Evolutionary conservation across 2,113 vertebrate species (phyloP), one percentile per base, ranked within the genome.

Genomic region (Corydoras maculifer): DNA sequence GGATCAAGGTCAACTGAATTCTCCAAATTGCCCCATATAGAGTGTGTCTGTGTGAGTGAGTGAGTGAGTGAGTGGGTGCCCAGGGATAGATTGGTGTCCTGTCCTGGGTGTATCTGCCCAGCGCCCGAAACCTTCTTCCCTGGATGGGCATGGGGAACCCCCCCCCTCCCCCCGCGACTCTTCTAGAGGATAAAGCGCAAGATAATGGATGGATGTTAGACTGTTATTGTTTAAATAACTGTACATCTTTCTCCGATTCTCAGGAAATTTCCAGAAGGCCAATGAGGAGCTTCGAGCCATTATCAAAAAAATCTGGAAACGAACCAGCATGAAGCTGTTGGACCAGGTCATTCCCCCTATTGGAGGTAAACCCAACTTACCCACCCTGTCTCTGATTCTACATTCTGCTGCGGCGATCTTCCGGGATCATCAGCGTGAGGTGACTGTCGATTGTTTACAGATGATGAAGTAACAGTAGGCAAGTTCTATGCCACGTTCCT

Each of bases 241-340:
- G 49, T 8, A 48, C 5, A 53, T 60, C 4, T 65, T 12, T 3
- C 31, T 70, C 9, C 6, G 10, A 61, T 59, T 72, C 2, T 76
- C 75, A 97, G 95, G 95, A 18, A 98, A 96, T 74, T 98, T 98
- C 71, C 94, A 98, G 72, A 87, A 95, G 77, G 90, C 93, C 55
- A 98, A 97, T 0, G 95, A 96, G 83, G 95, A 98, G 77, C 88
- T 98, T 72, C 85, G 95, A 80, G 81, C 91, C 51, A 96, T 98
- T 48, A 96, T 98, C 50, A 98, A 98, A 86, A 96, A 96, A 81
- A 96, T 98, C 78, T 98, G 95, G 95, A 98, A 98, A 69, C 85
- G 95, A 57, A 98, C 94, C 0, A 98, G 95, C 67, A 98, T 98
- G 95, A 98, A 98, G 75, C 91, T 98, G 0, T 82, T 98, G 78